Percentiles rank a stretch among this genome's conserved stretches.
phyloP scores from a whole-genome alignment of 2,888 invertebrate species.

The Cheilosia urbana region DNA sequence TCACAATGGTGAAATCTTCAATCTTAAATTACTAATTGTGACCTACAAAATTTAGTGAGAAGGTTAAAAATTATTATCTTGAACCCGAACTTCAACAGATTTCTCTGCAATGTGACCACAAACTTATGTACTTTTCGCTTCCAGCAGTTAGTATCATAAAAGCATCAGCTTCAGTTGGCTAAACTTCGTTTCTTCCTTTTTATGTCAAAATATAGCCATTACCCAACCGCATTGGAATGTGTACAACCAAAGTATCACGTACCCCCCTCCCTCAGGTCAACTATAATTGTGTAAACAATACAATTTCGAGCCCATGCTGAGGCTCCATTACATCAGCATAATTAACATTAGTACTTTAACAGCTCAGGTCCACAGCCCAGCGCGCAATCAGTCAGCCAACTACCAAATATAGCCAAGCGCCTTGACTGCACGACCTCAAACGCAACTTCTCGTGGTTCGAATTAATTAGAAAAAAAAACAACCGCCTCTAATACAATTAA shows the following conservation, averaged over 20 bases:
- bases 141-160: background rate
- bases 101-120: too few relatives aligned
- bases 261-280: background rate
- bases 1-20: too few relatives aligned
- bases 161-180: background rate
- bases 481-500: background rate
- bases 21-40: too few relatives aligned
- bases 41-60: too few relatives aligned
- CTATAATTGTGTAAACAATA: slow-evolving; percentile 14
- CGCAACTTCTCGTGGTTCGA: background rate
- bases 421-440: slow-evolving; percentile 22
- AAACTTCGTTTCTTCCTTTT: background rate
- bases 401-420: background rate
- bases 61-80: too few relatives aligned
- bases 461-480: background rate
- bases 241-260: background rate
- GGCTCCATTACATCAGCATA: slow-evolving; percentile 19
- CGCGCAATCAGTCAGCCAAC: background rate
- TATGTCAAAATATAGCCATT: slow-evolving; percentile 5
- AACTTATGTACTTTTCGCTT: background rate
- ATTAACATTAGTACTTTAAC: slow-evolving; percentile 18
- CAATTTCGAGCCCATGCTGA: background rate
- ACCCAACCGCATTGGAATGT: slow-evolving; percentile 19
- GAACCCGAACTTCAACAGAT: too few relatives aligned
- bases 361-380: background rate